Percentiles rank a stretch among this genome's conserved stretches.
These are phyloP conservation scores for Crepidodera aurea DNA, from an alignment of 2,888 invertebrate genomes.

Conservation along the genomic window DNA sequence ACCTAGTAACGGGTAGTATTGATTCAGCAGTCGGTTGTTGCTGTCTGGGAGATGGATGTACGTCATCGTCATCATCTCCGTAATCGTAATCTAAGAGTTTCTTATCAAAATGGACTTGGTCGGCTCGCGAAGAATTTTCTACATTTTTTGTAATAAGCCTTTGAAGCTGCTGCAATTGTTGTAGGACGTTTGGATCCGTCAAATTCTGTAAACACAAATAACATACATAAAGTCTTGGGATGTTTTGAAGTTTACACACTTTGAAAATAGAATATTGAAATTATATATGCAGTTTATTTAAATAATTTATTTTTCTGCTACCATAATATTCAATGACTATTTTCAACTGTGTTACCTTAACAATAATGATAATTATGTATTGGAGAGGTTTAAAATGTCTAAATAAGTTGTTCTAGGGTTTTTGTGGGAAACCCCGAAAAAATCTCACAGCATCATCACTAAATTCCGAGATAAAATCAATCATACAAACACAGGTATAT, in stretches of 20 bases:
- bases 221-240: no score
- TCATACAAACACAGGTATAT: no score
- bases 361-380: no score
- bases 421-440: no score
- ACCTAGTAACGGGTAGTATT: conserved; percentile 46
- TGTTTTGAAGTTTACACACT: no score
- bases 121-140: conserved; percentile 56
- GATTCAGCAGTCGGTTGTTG: conserved; percentile 51
- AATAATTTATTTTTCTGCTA: no score
- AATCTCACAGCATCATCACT: no score
- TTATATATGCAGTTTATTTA: no score
- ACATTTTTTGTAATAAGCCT: conserved; percentile 63
- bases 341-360: no score
- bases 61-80: conserved; percentile 89
- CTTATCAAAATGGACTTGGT: conserved; percentile 78
- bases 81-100: conserved; percentile 91
- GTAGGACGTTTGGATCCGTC: conserved; percentile 59
- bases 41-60: conserved; percentile 62
- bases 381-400: conserved; percentile 20
- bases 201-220: conserved; percentile 48
- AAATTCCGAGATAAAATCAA: no score
- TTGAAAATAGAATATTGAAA: no score
- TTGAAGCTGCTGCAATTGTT: conserved; percentile 71
- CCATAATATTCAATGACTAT: no score
- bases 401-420: conserved; percentile 8